Base-by-base conservation (phyloP, 1,140 invertebrate species). In the Drosophila suzukii region DNA sequence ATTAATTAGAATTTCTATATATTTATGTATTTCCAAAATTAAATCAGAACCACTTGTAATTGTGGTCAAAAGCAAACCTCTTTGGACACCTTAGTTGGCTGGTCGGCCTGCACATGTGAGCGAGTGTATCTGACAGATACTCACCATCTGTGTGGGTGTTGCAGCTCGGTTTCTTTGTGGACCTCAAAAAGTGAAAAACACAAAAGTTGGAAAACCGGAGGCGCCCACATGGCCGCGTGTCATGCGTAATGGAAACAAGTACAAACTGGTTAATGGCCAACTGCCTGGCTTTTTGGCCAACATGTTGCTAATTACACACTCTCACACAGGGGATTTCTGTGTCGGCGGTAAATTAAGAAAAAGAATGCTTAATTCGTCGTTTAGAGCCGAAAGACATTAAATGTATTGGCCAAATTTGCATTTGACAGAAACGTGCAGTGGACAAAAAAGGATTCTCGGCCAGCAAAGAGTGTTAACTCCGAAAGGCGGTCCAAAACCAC, bases 221-320 rank as follows among this genome's bases (percentile, higher is more conserved):
- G 62, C 55, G 51, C 72, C 73, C 43, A 67, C 72, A 65, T 55
- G 32, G 32, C 47, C 49, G 30, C 32, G 50, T 60, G 63, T 41
- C 62, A 70, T 82, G 79, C 78, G 82, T 77, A 83, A 88, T 79
- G 62, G 53, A 84, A 61, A 59, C 49, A 82, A 66, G 63, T 76
- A 57, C 30, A 59, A 68, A 50, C 67, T 74, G 59, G 61, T 78
- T 78, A 62, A 63, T 75, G 51, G 60, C 57, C 58, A 62, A 70
- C 63, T 59, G 75, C 53, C 56, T 81, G 70, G 49, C 70, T 68
- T 76, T 62, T 65, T 61, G 34, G 41, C 60, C 72, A 85, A 75
- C 63, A 72, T 62, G 59, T 72, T 43, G 56, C 79, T 88, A 86
- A 86, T 88, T 79, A 88, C 67, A 79, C 34, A 39, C 67, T 56